Conservation (phyloP, 2,888 invertebrate genomes). For the Hydrotaea diabolus region DNA sequence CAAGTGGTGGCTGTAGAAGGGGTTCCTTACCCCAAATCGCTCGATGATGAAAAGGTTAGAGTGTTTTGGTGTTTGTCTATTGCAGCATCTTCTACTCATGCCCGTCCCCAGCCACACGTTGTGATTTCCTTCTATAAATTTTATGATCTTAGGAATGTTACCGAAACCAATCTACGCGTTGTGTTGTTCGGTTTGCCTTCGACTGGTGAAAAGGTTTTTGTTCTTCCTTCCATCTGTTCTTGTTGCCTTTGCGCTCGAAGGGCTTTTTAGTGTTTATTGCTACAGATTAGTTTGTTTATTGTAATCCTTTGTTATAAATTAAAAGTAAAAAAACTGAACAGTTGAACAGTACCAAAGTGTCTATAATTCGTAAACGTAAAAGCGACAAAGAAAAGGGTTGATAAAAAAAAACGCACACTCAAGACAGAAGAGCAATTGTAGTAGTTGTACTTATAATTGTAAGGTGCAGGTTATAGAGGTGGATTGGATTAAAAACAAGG, state of each 20-base stretch:
- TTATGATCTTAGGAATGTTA: slow-evolving; percentile 44
- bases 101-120: background rate
- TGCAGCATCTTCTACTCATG: background rate
- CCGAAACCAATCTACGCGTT: slow-evolving; percentile 38
- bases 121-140: slow-evolving; percentile 37
- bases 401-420: slow-evolving; percentile 28
- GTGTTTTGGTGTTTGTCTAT: background rate
- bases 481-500: background rate
- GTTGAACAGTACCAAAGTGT: slow-evolving; percentile 18
- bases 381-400: slow-evolving; percentile 39
- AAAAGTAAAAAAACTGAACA: slow-evolving; percentile 61
- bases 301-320: slow-evolving; percentile 78
- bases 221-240: background rate
- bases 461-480: background rate
- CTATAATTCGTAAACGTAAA: slow-evolving; percentile 21
- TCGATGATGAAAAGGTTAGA: background rate
- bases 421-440: slow-evolving; percentile 1
- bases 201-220: background rate
- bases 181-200: slow-evolving; percentile 17
- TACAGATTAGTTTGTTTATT: slow-evolving; percentile 79
- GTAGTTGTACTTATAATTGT: background rate
- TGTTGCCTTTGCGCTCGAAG: slow-evolving; percentile 69
- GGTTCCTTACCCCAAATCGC: background rate
- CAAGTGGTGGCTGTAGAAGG: background rate
- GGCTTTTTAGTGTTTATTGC: slow-evolving; percentile 79